These are phyloP conservation scores for Isurus oxyrinchus DNA, from an alignment of 2,113 vertebrate species.

Conservation along the genomic window DNA sequence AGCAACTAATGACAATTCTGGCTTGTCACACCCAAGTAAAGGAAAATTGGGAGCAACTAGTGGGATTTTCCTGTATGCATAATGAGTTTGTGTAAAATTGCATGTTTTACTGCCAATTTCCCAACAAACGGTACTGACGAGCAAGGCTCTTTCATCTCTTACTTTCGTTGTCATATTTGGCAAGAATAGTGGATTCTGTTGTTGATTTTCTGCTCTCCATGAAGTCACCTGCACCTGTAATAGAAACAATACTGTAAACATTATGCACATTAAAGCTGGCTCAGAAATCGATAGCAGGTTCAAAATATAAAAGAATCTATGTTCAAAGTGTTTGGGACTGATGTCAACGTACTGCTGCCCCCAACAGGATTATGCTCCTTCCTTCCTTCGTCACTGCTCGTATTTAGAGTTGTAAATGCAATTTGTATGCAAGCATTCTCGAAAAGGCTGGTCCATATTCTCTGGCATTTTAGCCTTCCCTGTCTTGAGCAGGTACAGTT, in stretches of 20 bases:
- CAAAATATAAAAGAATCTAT: neutral
- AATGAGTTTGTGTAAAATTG: neutral
- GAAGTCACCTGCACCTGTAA: neutral
- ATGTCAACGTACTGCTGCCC: neutral
- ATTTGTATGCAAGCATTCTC: conserved; percentile 51
- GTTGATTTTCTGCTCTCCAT: neutral
- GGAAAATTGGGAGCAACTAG: neutral
- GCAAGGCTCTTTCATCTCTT: neutral
- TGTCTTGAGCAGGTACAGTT: conserved; percentile 51
- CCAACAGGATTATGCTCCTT: neutral
- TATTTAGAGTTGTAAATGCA: conserved; percentile 37
- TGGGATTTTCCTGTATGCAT: neutral
- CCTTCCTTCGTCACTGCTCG: neutral
- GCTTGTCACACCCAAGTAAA: neutral
- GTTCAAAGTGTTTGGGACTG: neutral
- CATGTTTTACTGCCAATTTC: neutral
- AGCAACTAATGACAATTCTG: neutral
- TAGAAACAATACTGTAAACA: conserved; percentile 21
- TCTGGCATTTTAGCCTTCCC: conserved; percentile 45
- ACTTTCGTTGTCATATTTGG: conserved; percentile 55
- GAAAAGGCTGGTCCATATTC: conserved; percentile 53
- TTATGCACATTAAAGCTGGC: neutral
- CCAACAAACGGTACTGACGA: neutral
- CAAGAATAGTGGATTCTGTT: conserved; percentile 57
- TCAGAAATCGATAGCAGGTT: neutral